These are phyloP conservation scores for Rhabdornis inornatus DNA, from an alignment of 2,113 vertebrate species.

Conservation along the genomic window DNA sequence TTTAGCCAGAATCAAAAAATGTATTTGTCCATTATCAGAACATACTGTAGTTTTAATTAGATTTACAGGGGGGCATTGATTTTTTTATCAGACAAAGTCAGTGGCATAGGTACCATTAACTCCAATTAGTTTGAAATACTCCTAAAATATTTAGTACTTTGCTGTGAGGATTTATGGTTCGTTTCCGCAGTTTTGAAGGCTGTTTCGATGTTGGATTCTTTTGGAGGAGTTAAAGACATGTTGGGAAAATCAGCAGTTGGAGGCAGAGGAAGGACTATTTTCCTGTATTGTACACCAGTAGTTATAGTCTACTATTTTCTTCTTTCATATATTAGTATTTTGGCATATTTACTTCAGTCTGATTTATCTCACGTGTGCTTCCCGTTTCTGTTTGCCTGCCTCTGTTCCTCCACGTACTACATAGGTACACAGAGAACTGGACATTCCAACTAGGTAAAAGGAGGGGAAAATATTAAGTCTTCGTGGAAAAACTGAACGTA, in stretches of 20 bases:
- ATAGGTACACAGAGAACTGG: background rate
- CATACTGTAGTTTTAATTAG: background rate
- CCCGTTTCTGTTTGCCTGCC: background rate
- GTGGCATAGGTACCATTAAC: background rate
- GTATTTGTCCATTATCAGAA: background rate
- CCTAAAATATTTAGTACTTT: background rate
- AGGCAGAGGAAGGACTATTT: background rate
- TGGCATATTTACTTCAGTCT: background rate
- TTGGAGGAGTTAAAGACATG: background rate
- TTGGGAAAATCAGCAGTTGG: background rate
- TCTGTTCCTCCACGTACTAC: background rate
- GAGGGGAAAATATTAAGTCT: background rate
- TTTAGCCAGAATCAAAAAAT: background rate
- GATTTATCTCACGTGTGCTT: background rate
- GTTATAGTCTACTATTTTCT: background rate
- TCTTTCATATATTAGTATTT: background rate
- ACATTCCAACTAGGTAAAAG: background rate
- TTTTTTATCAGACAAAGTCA: background rate
- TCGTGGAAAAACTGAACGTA: background rate
- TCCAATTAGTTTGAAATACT: background rate
- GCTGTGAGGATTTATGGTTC: background rate
- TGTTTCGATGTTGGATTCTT: background rate
- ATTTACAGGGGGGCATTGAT: background rate
- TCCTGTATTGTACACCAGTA: background rate
- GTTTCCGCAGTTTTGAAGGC: background rate